Percentiles rank a stretch among this genome's conserved stretches.
These are phyloP conservation scores for Malacoctenus gilli DNA, from an alignment of 2,797 vertebrate genomes.

Conservation along the genomic window DNA sequence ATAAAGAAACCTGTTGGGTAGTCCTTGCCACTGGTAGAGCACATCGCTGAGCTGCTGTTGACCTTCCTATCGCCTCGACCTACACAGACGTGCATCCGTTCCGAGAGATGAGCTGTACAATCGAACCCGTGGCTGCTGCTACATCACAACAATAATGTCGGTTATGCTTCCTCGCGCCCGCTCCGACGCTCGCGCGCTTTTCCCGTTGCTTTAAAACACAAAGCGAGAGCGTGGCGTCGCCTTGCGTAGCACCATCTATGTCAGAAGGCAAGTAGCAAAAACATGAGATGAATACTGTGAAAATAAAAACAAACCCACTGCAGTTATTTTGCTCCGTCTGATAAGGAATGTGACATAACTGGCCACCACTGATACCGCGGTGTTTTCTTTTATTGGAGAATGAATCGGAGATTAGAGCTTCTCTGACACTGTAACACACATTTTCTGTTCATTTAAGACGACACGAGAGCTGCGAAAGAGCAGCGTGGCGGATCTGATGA, in stretches of 20 bases:
- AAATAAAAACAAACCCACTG: conserved; percentile 27
- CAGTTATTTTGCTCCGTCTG: conserved; percentile 45
- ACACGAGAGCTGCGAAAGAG: conserved; percentile 25
- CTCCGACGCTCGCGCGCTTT: conserved; percentile 36
- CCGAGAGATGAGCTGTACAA: conserved; percentile 48
- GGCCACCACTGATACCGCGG: conserved; percentile 46
- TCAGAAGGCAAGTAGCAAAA: conserved; percentile 34
- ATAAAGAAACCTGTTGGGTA: conserved; percentile 70
- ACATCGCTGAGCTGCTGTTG: conserved; percentile 43
- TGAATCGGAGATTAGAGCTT: conserved; percentile 24
- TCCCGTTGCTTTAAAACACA: background rate
- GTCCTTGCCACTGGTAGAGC: conserved; percentile 57
- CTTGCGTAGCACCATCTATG: conserved; percentile 41
- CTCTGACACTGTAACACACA: conserved; percentile 6
- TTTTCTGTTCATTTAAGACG: conserved; percentile 56
- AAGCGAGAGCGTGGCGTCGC: conserved; percentile 8
- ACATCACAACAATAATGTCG: conserved; percentile 47
- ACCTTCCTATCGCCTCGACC: conserved; percentile 61
- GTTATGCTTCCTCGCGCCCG: conserved; percentile 20
- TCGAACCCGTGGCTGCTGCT: conserved; percentile 34
- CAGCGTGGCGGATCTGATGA: conserved; percentile 1
- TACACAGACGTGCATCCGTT: conserved; percentile 49
- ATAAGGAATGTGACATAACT: conserved; percentile 76
- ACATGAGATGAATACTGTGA: conserved; percentile 25
- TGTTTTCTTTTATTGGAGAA: conserved; percentile 38